Evolutionary conservation across 1,140 invertebrate genomes (phyloP), one percentile per base, ranked within the genome.

Genomic region (Sitobion miscanthi): DNA sequence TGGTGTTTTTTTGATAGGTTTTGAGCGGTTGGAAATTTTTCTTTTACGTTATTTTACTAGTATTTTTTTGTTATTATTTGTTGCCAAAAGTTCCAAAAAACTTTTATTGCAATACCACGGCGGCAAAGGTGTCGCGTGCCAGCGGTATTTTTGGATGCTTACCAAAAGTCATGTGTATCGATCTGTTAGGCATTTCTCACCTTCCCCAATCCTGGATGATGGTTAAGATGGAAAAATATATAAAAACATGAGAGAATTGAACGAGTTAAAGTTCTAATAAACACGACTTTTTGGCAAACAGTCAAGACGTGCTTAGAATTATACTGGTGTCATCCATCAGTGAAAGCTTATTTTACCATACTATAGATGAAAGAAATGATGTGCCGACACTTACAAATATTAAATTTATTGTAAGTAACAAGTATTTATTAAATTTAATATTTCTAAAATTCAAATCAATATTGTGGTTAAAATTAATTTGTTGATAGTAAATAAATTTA

Each of bases 201-300:
- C 77, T 93, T 83, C 17, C 35, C 35, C 49, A 30, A 93, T 23
- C 91, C 49, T 54, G 62, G 45, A 30, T 49, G 23, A 92, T 25
- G 91, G 77, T 83, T 38, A 85, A 49, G 47, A 93, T 9, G 91
- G 45, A 42, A 57, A 93, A 54, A 93, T 49, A 83, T 91, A 91
- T 82, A 83, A 93, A 93, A 93, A 93, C 91, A 93, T n/a, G 77
- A 30, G 91, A 86, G 82, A 85, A 85, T 93, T 93, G 38, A 85
- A 93, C 77, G 91, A 93, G 77, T 85, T 93, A 93, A 93, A 93
- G 77, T 93, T 93, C 91, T 93, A 93, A 93, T 93, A 93, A 93
- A 93, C 82, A 93, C 38, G 49, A 93, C 91, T 93, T 93, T 49
- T 54, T 93, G 82, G 91, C 82, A 93, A 93, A 93, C 91, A 93